A percentile compares a stretch with the other conserved stretches of the same genome.
phyloP scores from a whole-genome alignment of 2,797 vertebrate genomes.

The Rousettus madagascariensis region DNA sequence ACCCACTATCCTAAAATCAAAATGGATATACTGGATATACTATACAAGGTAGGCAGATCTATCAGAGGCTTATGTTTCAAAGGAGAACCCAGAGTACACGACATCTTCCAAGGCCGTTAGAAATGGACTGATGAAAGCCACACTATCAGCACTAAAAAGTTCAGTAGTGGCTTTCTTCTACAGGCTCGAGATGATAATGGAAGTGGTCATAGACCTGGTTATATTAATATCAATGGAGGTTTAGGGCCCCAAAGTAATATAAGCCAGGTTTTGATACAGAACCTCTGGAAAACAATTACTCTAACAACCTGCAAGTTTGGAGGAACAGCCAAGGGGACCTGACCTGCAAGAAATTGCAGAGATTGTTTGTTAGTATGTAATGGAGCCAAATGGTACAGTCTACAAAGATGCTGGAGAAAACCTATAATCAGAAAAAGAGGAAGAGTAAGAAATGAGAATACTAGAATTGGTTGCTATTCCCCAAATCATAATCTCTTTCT shows the following conservation, averaged over 20 bases:
- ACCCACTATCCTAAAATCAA: background rate
- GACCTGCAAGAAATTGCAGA: background rate
- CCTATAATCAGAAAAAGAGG: background rate
- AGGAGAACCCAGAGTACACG: background rate
- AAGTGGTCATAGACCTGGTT: background rate
- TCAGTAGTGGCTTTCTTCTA: background rate
- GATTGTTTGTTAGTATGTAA: background rate
- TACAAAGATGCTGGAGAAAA: background rate
- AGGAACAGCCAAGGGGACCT: background rate
- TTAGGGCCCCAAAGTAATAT: background rate
- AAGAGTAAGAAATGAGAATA: background rate
- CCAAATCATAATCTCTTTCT: background rate
- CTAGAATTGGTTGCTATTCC: background rate
- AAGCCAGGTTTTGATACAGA: background rate
- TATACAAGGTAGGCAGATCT: background rate
- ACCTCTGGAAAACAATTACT: background rate
- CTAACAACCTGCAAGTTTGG: background rate
- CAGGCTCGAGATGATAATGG: background rate
- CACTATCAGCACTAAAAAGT: background rate
- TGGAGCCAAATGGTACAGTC: accelerated
- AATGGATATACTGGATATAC: background rate
- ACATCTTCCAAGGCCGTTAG: background rate
- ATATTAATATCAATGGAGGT: background rate
- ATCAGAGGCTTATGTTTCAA: background rate
- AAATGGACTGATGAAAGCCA: background rate